Evolutionary conservation across 2,797 vertebrate genomes (phyloP).

Genomic region (Hoplostethus mediterraneus): DNA sequence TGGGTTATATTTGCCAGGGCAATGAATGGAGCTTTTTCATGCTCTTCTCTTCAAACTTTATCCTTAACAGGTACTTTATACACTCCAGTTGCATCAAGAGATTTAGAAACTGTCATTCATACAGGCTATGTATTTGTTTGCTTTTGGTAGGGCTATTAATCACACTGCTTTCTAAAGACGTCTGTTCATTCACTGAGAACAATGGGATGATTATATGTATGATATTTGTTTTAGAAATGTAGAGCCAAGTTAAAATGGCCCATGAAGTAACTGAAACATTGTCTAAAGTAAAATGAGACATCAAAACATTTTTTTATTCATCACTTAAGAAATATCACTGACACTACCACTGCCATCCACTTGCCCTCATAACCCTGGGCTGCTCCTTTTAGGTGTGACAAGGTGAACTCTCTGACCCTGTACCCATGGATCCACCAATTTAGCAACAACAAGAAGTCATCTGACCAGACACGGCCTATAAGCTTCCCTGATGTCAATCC

Average conservation of each 20-base stretch:
- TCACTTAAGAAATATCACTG: background rate
- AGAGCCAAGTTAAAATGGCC: too few species aligned
- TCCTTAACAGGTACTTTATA: constrained; percentile 94
- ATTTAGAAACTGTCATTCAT: background rate
- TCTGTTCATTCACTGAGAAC: too few species aligned
- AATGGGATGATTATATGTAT: too few species aligned
- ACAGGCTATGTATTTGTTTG: background rate
- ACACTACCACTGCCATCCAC: constrained; percentile 5
- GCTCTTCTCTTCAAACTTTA: constrained; percentile 99
- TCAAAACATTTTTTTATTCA: too few species aligned
- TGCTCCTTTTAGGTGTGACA: constrained; percentile 89
- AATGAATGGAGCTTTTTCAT: constrained; percentile 99
- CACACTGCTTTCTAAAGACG: too few species aligned
- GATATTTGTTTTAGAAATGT: too few species aligned
- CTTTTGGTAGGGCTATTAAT: background rate
- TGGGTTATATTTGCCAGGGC: constrained; percentile 97
- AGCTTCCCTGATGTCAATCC: constrained; percentile 96
- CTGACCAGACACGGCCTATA: constrained; percentile 94
- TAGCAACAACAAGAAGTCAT: constrained; percentile 97
- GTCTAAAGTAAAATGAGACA: too few species aligned
- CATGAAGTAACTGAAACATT: too few species aligned
- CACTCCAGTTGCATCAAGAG: constrained; percentile 5
- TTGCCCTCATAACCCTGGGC: constrained; percentile 20
- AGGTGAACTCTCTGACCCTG: constrained; percentile 92
- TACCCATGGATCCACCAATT: constrained; percentile 99